Percentiles rank a stretch among this genome's conserved stretches.
These are phyloP conservation scores for Contarinia nasturtii DNA, from an alignment of 1,140 invertebrate genomes.

Conservation along the genomic window DNA sequence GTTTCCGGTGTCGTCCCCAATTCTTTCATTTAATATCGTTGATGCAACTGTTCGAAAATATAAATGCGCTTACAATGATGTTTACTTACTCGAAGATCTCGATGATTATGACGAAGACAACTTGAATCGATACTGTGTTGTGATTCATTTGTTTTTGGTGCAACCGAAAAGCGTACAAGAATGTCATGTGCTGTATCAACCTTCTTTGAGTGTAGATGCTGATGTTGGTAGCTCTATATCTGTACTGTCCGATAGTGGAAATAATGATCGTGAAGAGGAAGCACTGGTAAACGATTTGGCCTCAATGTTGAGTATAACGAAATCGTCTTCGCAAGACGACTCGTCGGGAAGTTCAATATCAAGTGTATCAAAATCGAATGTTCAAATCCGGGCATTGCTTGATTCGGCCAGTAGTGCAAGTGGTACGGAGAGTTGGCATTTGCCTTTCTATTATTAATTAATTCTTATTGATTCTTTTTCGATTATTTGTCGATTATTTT, in stretches of 20 bases:
- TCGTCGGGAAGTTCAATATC: neutral
- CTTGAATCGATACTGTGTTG: constrained; percentile 23
- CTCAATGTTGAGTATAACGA: too few species aligned
- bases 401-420: too few species aligned
- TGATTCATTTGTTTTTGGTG: constrained; percentile 62
- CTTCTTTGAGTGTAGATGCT: constrained; percentile 19
- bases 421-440: too few species aligned
- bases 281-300: too few species aligned
- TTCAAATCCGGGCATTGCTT: too few species aligned
- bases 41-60: constrained; percentile 40
- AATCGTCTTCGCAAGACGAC: constrained; percentile 5
- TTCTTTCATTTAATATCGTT: constrained; percentile 69
- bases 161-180: constrained; percentile 79
- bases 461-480: too few species aligned
- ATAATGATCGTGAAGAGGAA: constrained; percentile 3
- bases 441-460: too few species aligned
- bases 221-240: constrained; percentile 12
- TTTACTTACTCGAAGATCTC: constrained; percentile 22
- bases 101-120: constrained; percentile 24
- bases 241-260: neutral
- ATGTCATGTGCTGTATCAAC: constrained; percentile 58
- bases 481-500: too few species aligned
- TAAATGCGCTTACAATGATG: constrained; percentile 24
- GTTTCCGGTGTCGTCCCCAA: constrained; percentile 62
- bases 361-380: too few species aligned